Evolutionary conservation across 1,140 invertebrate genomes (phyloP).

Genomic region (Zaprionus inermis): DNA sequence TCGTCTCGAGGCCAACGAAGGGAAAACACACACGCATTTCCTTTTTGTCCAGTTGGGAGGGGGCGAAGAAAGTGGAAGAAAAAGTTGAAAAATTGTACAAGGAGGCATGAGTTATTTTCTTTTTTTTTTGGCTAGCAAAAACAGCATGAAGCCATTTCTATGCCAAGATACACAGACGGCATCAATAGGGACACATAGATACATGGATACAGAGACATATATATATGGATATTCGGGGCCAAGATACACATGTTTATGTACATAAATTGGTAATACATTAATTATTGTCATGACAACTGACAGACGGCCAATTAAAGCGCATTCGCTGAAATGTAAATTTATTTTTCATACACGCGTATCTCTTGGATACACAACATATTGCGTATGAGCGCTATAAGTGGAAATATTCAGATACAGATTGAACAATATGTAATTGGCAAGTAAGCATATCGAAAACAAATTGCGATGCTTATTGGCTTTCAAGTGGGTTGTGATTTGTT

Average conservation of each 20-base stretch:
- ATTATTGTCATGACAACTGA: conserved; percentile 79
- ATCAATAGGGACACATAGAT: conserved; percentile 3
- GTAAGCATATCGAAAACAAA: conserved; percentile 36
- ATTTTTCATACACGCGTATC: conserved; percentile 18
- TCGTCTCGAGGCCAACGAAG: conserved; percentile 29
- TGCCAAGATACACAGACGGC: conserved; percentile 62
- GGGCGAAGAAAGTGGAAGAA: conserved; percentile 1
- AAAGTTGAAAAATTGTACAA: conserved; percentile 35
- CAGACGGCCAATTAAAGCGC: conserved; percentile 76
- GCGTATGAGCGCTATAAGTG: conserved; percentile 27
- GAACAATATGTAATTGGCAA: conserved; percentile 62
- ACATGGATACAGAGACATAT: conserved; percentile 12
- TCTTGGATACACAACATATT: conserved; percentile 14
- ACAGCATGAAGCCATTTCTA: conserved; percentile 51
- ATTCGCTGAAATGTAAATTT: conserved; percentile 67
- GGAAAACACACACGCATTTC: conserved; percentile 24
- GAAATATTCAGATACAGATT: conserved; percentile 16
- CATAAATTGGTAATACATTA: conserved; percentile 75
- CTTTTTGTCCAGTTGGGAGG: conserved; percentile 8
- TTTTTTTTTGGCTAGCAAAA: conserved; percentile 22
- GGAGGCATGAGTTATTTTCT: conserved; percentile 26
- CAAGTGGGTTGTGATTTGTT: conserved; percentile 50
- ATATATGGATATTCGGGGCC: conserved; percentile 2
- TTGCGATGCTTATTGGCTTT: conserved; percentile 38
- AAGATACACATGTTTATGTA: conserved; percentile 58